These are phyloP conservation scores for Sprattus sprattus DNA, from an alignment of 2,113 vertebrate genomes.

Conservation along the genomic window DNA sequence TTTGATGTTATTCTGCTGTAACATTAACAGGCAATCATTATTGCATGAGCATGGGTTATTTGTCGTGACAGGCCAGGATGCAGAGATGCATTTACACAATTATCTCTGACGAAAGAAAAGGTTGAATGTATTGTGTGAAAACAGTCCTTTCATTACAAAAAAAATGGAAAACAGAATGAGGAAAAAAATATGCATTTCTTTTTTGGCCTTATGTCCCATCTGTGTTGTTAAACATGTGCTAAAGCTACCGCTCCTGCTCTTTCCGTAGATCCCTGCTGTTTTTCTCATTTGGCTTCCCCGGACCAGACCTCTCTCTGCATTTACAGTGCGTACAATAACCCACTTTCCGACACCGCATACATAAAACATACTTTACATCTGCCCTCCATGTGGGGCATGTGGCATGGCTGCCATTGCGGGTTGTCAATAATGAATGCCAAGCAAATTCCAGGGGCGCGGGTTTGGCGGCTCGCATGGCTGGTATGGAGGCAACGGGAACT, in stretches of 20 bases:
- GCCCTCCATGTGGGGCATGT: constrained; percentile 3
- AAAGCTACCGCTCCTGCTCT: background rate
- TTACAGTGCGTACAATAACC: constrained; percentile 7
- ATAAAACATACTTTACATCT: constrained; percentile 16
- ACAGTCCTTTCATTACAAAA: background rate
- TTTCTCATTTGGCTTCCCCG: background rate
- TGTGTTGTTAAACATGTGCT: constrained; percentile 7
- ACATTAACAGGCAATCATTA: constrained; percentile 4
- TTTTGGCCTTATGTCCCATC: background rate
- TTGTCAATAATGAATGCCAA: constrained; percentile 4
- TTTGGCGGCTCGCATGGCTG: background rate
- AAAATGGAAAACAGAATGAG: background rate
- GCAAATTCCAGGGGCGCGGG: background rate
- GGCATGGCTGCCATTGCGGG: background rate
- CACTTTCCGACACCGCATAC: constrained; percentile 7
- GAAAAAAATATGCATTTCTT: background rate
- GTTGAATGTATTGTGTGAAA: background rate
- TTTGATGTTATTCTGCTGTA: background rate
- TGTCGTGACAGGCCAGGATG: background rate
- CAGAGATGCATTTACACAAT: constrained; percentile 6
- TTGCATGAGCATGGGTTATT: background rate
- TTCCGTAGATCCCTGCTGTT: background rate
- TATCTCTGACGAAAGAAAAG: background rate
- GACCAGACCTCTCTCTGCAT: background rate
- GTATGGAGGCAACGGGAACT: background rate